A percentile compares a stretch with the other conserved stretches of the same genome.
Evolutionary conservation across 2,113 vertebrate species (phyloP).

Genomic region (Gallinago jamesoni): DNA sequence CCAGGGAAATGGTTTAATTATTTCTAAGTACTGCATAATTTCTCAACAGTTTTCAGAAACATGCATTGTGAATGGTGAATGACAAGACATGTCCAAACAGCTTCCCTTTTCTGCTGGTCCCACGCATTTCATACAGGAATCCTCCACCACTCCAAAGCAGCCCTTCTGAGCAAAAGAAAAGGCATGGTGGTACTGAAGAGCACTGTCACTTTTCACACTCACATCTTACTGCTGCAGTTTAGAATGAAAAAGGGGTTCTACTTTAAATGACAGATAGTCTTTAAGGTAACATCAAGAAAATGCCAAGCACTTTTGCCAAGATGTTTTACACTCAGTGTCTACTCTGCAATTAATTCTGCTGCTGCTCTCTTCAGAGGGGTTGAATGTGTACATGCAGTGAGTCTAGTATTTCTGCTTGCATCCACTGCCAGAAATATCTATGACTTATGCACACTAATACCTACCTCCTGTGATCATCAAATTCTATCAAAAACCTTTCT

Average conservation of each 20-base stretch:
- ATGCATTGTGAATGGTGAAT: neutral
- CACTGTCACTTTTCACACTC: neutral
- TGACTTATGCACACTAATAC: neutral
- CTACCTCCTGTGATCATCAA: neutral
- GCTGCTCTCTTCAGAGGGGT: neutral
- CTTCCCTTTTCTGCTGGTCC: neutral
- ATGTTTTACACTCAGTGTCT: neutral
- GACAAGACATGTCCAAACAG: rapidly evolving
- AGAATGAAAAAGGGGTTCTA: neutral
- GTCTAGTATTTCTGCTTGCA: neutral
- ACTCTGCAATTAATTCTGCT: neutral
- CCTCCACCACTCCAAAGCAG: neutral
- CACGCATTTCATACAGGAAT: rapidly evolving
- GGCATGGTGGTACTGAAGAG: neutral
- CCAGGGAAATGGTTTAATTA: neutral
- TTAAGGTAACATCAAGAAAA: neutral
- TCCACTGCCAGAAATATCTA: neutral
- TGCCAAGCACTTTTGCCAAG: neutral
- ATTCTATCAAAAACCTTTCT: neutral
- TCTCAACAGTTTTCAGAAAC: neutral
- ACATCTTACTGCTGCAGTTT: neutral
- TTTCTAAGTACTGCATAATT: neutral
- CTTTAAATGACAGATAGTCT: neutral
- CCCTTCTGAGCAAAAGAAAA: neutral
- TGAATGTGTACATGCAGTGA: neutral